Percentiles rank a stretch among this genome's conserved stretches.
phyloP scores from a whole-genome alignment of 1,140 invertebrate species.

The Apis florea region DNA sequence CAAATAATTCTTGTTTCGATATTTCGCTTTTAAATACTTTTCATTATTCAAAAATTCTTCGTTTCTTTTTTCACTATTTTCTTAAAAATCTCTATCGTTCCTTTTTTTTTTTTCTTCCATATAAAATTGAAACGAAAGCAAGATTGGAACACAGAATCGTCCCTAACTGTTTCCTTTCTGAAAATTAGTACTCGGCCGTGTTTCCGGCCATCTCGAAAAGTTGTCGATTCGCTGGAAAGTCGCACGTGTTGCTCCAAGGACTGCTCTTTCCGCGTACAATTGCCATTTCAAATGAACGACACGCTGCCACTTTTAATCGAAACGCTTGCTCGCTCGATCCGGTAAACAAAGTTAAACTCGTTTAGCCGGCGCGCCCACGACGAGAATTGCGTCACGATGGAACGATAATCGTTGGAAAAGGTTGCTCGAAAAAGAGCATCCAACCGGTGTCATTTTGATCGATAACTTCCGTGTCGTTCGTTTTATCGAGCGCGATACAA shows the following conservation, averaged over 20 bases:
- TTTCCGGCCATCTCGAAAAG: background rate
- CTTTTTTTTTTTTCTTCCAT: too few species aligned
- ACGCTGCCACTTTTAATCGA: constrained; percentile 10
- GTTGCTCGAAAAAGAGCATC: background rate
- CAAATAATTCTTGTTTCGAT: too few species aligned
- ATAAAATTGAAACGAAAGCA: too few species aligned
- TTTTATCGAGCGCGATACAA: background rate
- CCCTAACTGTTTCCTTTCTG: background rate
- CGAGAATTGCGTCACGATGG: constrained; percentile 21
- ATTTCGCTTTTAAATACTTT: too few species aligned
- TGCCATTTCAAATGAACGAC: constrained; percentile 27
- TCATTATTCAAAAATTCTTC: too few species aligned
- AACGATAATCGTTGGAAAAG: background rate
- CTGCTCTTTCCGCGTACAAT: constrained; percentile 23
- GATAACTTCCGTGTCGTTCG: background rate
- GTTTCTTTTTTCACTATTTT: too few species aligned
- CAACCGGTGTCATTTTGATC: background rate
- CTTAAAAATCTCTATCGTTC: too few species aligned
- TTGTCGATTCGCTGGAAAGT: constrained; percentile 7
- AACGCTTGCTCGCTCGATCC: constrained; percentile 18
- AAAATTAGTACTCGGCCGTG: background rate
- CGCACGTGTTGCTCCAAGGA: constrained; percentile 20
- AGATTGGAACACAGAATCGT: too few species aligned
- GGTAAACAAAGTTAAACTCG: constrained; percentile 32
- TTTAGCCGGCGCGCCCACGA: constrained; percentile 21